phyloP scores from a whole-genome alignment of 2,113 vertebrate species.

The Ceuthmochares aereus region DNA sequence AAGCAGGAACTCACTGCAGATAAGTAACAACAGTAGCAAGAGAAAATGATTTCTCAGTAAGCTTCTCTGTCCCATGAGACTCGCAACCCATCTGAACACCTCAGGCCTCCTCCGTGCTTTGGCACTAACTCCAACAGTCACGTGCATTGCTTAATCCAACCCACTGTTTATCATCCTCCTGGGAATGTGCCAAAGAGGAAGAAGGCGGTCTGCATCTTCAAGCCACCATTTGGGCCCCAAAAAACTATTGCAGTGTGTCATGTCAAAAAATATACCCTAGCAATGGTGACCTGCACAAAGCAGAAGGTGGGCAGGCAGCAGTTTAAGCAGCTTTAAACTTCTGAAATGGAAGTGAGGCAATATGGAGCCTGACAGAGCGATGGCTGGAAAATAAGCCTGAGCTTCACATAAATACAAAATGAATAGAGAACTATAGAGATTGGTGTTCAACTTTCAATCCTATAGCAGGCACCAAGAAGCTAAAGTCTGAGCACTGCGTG shows the following conservation, averaged over 20 bases:
- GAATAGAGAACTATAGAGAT: neutral
- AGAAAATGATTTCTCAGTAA: neutral
- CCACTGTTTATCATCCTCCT: neutral
- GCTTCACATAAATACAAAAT: neutral
- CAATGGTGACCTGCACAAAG: neutral
- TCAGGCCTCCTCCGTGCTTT: neutral
- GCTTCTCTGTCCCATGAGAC: neutral
- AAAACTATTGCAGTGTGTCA: rapidly evolving
- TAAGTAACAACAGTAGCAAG: neutral
- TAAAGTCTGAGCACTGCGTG: neutral
- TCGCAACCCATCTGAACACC: neutral
- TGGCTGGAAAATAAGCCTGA: neutral
- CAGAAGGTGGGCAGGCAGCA: neutral
- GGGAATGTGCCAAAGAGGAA: neutral
- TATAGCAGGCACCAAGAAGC: neutral
- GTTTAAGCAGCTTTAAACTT: neutral
- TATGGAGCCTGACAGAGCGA: rapidly evolving
- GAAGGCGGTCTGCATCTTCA: neutral
- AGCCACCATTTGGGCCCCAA: neutral
- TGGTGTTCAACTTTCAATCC: neutral
- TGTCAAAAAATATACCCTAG: neutral
- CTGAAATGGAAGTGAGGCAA: neutral
- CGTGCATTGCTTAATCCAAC: neutral
- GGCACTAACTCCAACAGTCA: neutral
- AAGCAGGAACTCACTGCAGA: neutral